Evolutionary conservation across 2,113 vertebrate species (phyloP).

Genomic region (Steatornis caripensis): DNA sequence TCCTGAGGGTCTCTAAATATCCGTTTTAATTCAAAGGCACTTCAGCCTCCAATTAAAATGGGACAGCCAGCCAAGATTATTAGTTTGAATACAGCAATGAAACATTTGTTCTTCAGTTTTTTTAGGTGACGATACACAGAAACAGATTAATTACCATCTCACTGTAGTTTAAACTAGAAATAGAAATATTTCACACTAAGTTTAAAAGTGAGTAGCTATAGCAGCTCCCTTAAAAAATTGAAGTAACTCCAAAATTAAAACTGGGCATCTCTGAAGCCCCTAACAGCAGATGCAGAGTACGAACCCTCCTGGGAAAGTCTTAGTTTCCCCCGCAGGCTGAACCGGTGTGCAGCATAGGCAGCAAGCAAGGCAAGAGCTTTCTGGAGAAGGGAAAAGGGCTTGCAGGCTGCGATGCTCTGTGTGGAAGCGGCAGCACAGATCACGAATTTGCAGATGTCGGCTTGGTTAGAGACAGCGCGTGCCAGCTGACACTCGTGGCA

Average conservation of each 20-base stretch:
- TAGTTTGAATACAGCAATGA: neutral
- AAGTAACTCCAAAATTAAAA: neutral
- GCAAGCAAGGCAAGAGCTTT: neutral
- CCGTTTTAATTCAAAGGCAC: neutral
- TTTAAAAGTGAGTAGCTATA: neutral
- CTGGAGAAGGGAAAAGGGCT: neutral
- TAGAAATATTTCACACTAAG: neutral
- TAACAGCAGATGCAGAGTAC: neutral
- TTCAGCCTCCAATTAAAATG: neutral
- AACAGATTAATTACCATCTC: neutral
- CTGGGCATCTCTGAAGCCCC: neutral
- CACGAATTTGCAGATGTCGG: neutral
- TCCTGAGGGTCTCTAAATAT: neutral
- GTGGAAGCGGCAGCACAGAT: neutral
- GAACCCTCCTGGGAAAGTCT: neutral
- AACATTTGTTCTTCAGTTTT: neutral
- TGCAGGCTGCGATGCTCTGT: neutral
- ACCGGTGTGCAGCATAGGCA: neutral
- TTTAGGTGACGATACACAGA: neutral
- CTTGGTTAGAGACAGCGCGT: neutral
- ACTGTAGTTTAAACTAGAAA: neutral
- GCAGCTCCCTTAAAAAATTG: neutral
- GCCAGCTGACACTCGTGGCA: slow-evolving; percentile 7
- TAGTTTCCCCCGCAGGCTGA: neutral
- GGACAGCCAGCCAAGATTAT: neutral